These are phyloP conservation scores for Agonum fuliginosum DNA, from an alignment of 2,888 invertebrate genomes.

Conservation along the genomic window DNA sequence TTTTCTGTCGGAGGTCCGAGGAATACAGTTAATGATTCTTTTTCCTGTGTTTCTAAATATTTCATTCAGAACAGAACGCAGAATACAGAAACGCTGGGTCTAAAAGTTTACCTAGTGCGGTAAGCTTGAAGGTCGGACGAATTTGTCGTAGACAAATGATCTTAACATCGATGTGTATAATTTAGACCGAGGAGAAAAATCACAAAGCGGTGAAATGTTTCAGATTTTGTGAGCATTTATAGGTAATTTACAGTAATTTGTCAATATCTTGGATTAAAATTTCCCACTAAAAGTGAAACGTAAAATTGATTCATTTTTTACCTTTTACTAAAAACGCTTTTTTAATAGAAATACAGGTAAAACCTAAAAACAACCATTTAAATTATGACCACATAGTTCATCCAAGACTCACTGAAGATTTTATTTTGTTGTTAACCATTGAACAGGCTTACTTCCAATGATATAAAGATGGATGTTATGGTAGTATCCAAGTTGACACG, in stretches of 20 bases:
- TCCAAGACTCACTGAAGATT: too few species aligned
- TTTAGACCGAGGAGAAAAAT: constrained; percentile 10
- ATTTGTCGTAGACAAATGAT: constrained; percentile 41
- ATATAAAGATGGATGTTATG: too few species aligned
- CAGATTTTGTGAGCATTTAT: constrained; percentile 26
- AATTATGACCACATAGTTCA: too few species aligned
- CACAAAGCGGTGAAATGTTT: constrained; percentile 23
- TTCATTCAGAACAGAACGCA: constrained; percentile 35
- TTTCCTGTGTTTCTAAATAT: constrained; percentile 35
- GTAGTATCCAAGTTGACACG: too few species aligned
- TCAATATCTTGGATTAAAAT: not conserved
- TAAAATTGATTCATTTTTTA: too few species aligned
- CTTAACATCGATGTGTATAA: constrained; percentile 29
- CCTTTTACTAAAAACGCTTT: not conserved
- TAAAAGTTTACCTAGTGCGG: constrained; percentile 23
- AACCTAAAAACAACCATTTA: too few species aligned
- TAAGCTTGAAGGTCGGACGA: constrained; percentile 38
- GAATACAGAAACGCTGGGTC: too few species aligned
- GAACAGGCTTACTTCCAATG: too few species aligned
- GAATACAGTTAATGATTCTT: constrained; percentile 9
- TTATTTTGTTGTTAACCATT: too few species aligned
- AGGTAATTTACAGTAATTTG: constrained; percentile 35
- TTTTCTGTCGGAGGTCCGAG: not conserved
- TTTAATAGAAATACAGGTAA: too few species aligned
- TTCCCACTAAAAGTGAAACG: not conserved